Percentiles rank a stretch among this genome's conserved stretches.
Evolutionary conservation across 2,888 invertebrate genomes (phyloP).

Genomic region (Polyommatus iphigenia): DNA sequence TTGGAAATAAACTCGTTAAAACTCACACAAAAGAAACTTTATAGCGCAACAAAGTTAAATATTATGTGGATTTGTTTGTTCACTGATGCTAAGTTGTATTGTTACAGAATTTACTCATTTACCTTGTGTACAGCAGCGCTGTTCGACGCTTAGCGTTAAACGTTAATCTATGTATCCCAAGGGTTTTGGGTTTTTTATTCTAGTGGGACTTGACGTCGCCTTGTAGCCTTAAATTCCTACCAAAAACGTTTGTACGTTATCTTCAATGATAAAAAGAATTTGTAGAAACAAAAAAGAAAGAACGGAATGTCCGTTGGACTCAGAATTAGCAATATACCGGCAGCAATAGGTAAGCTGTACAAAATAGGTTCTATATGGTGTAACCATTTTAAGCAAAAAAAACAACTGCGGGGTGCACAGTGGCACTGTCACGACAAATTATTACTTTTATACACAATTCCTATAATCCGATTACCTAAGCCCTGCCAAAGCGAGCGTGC

Average conservation of each 20-base stretch:
- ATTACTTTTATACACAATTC: too few species aligned
- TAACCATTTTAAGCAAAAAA: too few species aligned
- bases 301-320: too few species aligned
- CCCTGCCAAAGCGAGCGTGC: too few species aligned
- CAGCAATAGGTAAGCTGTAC: too few species aligned
- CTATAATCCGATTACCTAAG: too few species aligned
- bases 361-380: too few species aligned
- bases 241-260: neutral
- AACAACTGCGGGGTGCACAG: too few species aligned
- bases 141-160: neutral
- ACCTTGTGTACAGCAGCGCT: neutral
- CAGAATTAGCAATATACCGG: too few species aligned
- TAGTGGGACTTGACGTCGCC: neutral
- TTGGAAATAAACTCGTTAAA: conserved; percentile 4
- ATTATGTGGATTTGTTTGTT: neutral
- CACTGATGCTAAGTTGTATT: neutral
- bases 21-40: neutral
- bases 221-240: neutral
- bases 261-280: too few species aligned
- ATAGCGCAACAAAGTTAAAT: neutral
- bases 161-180: neutral
- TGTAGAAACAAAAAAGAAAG: too few species aligned
- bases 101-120: neutral
- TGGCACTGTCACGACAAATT: too few species aligned
- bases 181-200: neutral